Evolutionary conservation across 2,113 vertebrate species (phyloP).

Genomic region (Neodon shergylaensis): DNA sequence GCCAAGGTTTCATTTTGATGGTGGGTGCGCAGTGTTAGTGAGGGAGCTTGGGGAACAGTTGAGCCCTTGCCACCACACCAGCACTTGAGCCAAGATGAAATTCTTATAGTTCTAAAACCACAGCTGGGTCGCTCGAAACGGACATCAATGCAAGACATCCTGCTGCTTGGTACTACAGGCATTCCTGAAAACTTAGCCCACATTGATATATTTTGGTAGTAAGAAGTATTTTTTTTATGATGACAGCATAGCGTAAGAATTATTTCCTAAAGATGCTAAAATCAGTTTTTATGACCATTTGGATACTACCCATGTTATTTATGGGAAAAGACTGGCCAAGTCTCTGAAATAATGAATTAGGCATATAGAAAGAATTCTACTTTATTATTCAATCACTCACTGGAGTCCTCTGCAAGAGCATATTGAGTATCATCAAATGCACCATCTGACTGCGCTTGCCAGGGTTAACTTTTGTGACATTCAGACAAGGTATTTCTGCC

Average conservation of each 20-base stretch:
- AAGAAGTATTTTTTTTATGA: conserved; percentile 1
- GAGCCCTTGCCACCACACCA: neutral
- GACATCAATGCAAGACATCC: neutral
- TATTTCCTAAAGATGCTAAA: conserved; percentile 18
- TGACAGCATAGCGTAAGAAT: neutral
- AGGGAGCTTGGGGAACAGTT: neutral
- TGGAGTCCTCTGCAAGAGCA: neutral
- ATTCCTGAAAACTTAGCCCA: conserved; percentile 13
- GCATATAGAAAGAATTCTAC: neutral
- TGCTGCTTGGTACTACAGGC: neutral
- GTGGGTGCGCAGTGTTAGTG: conserved; percentile 21
- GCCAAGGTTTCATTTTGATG: conserved; percentile 50
- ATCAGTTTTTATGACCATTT: neutral
- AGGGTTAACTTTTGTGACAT: neutral
- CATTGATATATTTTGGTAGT: neutral
- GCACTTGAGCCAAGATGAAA: neutral
- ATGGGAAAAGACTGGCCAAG: neutral
- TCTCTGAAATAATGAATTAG: neutral
- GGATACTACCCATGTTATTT: neutral
- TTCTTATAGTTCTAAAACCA: neutral
- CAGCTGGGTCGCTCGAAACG: neutral
- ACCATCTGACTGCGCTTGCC: neutral
- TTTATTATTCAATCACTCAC: neutral
- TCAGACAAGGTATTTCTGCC: neutral
- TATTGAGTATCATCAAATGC: neutral